Base-by-base conservation (phyloP, 2,888 invertebrate species). In the Sinelater perroti region DNA sequence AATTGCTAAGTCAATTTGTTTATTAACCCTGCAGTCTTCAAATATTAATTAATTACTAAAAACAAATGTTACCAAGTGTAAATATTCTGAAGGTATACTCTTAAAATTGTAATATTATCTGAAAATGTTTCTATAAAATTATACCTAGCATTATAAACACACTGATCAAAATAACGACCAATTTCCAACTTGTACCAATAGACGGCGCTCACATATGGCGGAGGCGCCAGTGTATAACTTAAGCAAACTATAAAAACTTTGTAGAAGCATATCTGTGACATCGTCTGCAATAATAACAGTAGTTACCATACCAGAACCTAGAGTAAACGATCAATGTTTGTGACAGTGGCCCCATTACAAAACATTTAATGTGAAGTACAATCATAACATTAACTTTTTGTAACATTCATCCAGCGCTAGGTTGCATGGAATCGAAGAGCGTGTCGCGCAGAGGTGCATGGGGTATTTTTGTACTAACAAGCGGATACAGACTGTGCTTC, bases 261-360 rank as follows among this genome's bases (percentile, higher is more conserved):
- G 18, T 46, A 46, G 47, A 58, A 58, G 54, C 58, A 58, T 58
- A 58, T 58, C 58, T 58, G 58, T 58, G 58, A 58, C 46, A 31
- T 35, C 21, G 31, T 54, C 21, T 45, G 58, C 58, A 58, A 58
- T 58, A 58, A 57, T 31, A 28, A 46, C 28, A 50, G 14, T 35
- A 38, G 18, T 46, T 20, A 18, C 8, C 31, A 21, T 28, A 35
- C 16, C 2, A 10, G 20, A 28, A 18, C 35, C 31, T 35, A 46
- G 5, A n/a, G 11, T 18, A 10, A 18, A 30, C 26, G 30, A 2
- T 50, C 6, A 50, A 26, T 50, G 40, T 40, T 50, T 40, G 40
- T 50, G 18, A 30, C 8, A 31, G 16, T 51, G 18, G 18, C 14
- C 52, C 18, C 36, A 36, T 40, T 33, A 30, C 17, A 30, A 36